Conservation (phyloP, 2,113 vertebrate genomes). For the Rallus limicola region DNA sequence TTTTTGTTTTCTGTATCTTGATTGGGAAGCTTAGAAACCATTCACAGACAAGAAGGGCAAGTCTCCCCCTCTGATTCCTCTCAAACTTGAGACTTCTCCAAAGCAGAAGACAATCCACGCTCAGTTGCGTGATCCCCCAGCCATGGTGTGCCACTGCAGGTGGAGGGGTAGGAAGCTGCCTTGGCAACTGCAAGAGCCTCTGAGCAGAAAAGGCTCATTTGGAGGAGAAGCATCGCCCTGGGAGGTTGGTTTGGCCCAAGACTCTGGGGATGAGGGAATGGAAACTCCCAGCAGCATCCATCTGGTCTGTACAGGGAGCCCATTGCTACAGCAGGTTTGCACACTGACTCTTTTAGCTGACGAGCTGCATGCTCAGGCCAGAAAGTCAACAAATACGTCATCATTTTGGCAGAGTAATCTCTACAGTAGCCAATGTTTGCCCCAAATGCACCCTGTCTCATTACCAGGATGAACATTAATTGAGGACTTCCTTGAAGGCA, state of each 20-base stretch:
- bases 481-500: neutral
- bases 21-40: neutral
- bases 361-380: fast-evolving
- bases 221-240: fast-evolving
- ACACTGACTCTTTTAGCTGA: neutral
- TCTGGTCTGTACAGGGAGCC: neutral
- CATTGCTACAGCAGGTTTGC: fast-evolving
- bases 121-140: neutral
- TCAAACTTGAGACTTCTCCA: neutral
- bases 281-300: neutral
- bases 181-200: neutral
- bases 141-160: fast-evolving
- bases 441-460: neutral
- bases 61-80: neutral
- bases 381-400: neutral
- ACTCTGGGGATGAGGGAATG: neutral
- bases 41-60: neutral
- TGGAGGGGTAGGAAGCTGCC: neutral
- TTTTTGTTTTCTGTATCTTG: neutral
- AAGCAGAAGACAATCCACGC: neutral
- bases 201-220: neutral
- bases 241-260: neutral
- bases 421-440: neutral
- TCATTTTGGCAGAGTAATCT: neutral
- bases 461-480: neutral